These are phyloP conservation scores for Coccyzus lansbergi DNA, from an alignment of 2,797 vertebrate genomes.

Conservation along the genomic window DNA sequence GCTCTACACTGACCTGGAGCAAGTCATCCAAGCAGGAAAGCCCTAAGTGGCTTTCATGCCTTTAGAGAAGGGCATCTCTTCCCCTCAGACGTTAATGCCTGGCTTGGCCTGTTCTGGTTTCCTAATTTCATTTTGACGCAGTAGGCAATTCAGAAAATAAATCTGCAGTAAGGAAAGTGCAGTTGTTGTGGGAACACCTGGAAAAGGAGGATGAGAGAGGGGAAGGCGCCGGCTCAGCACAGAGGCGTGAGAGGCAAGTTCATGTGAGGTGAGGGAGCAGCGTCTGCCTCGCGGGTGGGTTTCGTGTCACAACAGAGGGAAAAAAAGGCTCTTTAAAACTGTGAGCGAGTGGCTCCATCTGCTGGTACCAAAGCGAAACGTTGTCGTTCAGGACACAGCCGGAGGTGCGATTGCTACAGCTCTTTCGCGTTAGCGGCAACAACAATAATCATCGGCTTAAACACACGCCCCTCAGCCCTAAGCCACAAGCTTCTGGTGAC, in stretches of 20 bases:
- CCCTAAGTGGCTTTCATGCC: neutral
- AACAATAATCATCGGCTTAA: neutral
- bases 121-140: neutral
- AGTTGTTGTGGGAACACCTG: slow-evolving; percentile 44
- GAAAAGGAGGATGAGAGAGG: slow-evolving; percentile 5
- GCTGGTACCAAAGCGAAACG: slow-evolving; percentile 8
- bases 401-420: neutral
- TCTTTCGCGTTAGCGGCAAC: neutral
- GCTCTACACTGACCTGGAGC: neutral
- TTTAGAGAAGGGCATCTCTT: neutral
- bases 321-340: neutral
- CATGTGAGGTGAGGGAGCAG: slow-evolving; percentile 40
- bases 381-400: neutral
- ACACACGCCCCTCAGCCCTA: neutral
- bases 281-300: neutral
- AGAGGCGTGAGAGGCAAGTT: slow-evolving; percentile 6
- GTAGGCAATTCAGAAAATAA: slow-evolving; percentile 15
- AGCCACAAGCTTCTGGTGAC: neutral
- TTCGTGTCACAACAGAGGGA: neutral
- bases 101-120: neutral
- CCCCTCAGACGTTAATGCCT: neutral
- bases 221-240: neutral
- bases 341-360: slow-evolving; percentile 59
- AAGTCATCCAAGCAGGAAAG: neutral
- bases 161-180: slow-evolving; percentile 23